A percentile compares a stretch with the other conserved stretches of the same genome.
Evolutionary conservation across 92 coral and sea anemone species (phyloP).

Genomic region (Porites divaricata): DNA sequence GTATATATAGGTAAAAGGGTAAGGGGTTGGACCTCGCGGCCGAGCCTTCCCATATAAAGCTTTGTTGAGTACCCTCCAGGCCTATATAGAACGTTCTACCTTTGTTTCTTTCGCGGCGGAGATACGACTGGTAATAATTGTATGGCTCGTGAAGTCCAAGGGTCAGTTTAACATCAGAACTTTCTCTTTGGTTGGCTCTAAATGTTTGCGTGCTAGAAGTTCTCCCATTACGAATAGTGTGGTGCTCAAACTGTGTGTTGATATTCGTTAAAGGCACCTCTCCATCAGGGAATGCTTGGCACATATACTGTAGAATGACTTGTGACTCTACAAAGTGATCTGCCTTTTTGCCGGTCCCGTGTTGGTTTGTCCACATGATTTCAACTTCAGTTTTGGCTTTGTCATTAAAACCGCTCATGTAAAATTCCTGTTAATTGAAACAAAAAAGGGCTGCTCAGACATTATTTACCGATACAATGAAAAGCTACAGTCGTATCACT

Average conservation of each 20-base stretch:
- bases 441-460: too few relatives aligned
- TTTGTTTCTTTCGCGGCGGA: constrained; percentile 24
- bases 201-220: constrained; percentile 4
- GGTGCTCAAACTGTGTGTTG: neutral
- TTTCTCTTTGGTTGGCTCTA: neutral
- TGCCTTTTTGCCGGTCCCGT: too few relatives aligned
- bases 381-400: constrained; percentile 8
- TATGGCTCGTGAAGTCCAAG: neutral
- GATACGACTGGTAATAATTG: constrained; percentile 18
- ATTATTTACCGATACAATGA: neutral
- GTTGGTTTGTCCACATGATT: too few relatives aligned
- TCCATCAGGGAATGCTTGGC: too few relatives aligned
- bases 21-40: neutral
- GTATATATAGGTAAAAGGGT: neutral
- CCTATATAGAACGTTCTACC: neutral
- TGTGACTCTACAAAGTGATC: too few relatives aligned
- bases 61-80: neutral
- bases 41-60: neutral
- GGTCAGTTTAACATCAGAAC: neutral
- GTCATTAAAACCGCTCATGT: neutral
- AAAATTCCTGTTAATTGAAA: too few relatives aligned
- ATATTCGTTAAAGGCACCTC: too few relatives aligned
- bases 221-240: constrained; percentile 28
- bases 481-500: neutral
- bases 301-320: neutral